A percentile compares a stretch with the other conserved stretches of the same genome.
Conservation (phyloP, 2,888 invertebrate species). For the Acheta domesticus region DNA sequence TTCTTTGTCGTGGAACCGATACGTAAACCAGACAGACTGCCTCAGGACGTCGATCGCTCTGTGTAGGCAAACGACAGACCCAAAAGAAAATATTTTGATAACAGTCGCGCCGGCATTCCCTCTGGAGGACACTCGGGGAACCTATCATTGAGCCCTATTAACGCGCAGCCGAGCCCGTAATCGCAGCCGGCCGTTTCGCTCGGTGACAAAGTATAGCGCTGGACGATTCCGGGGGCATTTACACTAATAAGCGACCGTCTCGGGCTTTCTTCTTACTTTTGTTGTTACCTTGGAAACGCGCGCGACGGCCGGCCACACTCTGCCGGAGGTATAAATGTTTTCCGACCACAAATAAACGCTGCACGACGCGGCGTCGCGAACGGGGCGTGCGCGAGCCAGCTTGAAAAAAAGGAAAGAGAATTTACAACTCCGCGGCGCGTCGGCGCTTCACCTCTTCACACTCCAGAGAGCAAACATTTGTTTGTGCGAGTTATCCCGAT, state of each 20-base stretch:
- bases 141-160: not conserved
- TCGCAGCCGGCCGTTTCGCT: not conserved
- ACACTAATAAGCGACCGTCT: not conserved
- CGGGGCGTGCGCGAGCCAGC: not conserved
- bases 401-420: not conserved
- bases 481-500: not conserved
- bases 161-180: not conserved
- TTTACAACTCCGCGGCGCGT: not conserved
- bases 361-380: not conserved
- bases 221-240: not conserved
- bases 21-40: not conserved
- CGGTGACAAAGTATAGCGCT: slow-evolving; percentile 10
- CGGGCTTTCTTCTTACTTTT: not conserved
- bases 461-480: slow-evolving; percentile 9
- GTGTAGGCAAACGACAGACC: not conserved
- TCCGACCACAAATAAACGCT: not conserved
- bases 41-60: not conserved
- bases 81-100: slow-evolving; percentile 11
- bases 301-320: not conserved
- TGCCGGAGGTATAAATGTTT: not conserved
- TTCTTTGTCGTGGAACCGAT: not conserved
- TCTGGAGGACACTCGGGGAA: not conserved
- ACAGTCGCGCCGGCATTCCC: not conserved
- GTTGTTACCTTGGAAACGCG: slow-evolving; percentile 1
- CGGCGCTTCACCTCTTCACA: not conserved